phyloP scores from a whole-genome alignment of 2,797 vertebrate genomes.

The Scarus forsteni region DNA sequence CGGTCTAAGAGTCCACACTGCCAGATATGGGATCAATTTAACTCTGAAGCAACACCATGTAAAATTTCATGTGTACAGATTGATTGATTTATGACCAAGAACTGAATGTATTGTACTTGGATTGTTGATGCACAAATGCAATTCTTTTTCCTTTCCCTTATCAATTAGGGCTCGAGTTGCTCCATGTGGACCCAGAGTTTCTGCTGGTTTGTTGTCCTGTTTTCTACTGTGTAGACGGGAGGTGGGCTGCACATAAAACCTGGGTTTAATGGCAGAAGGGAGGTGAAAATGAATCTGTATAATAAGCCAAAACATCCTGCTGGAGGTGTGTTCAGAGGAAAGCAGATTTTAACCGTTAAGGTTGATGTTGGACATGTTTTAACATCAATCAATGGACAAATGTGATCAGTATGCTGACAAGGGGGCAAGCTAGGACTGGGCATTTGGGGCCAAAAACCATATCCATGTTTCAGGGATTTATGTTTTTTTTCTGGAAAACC shows the following conservation, averaged over 20 bases:
- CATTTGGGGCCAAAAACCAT: no score
- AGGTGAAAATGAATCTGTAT: background rate
- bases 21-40: slow-evolving; percentile 30
- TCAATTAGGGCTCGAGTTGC: slow-evolving; percentile 38
- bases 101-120: slow-evolving; percentile 76
- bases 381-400: no score
- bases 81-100: slow-evolving; percentile 56
- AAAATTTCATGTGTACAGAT: slow-evolving; percentile 45
- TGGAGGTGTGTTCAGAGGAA: slow-evolving; percentile 23
- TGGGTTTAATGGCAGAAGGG: slow-evolving; percentile 9
- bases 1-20: slow-evolving; percentile 1
- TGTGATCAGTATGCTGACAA: no score
- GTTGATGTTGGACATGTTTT: no score
- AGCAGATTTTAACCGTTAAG: background rate
- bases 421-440: no score
- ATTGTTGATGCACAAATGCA: slow-evolving; percentile 69
- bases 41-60: slow-evolving; percentile 10
- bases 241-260: slow-evolving; percentile 20
- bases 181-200: slow-evolving; percentile 20
- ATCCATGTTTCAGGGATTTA: no score
- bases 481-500: no score
- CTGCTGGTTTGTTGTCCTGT: slow-evolving; percentile 33
- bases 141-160: slow-evolving; percentile 37
- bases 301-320: slow-evolving; percentile 20
- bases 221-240: slow-evolving; percentile 75